Evolutionary conservation across 1,140 invertebrate genomes (phyloP).

Genomic region (Aphaenogaster rudis): DNA sequence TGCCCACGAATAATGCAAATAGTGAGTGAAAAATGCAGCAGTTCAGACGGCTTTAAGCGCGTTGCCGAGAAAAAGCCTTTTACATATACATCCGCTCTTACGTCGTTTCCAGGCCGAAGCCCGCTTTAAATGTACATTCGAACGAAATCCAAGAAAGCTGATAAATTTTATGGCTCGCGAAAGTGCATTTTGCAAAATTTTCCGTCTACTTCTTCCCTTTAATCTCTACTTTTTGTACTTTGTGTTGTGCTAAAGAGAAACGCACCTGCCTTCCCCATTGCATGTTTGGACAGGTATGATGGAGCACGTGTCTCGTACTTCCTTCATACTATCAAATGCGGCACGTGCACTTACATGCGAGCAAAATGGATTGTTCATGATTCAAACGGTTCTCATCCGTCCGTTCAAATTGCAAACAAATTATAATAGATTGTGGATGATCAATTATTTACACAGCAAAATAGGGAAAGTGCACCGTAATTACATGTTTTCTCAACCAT

Average conservation of each 20-base stretch:
- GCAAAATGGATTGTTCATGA: conserved; percentile 61
- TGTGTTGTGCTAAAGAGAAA: conserved; percentile 17
- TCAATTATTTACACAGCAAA: conserved; percentile 28
- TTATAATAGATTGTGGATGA: conserved; percentile 48
- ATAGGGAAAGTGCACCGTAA: background rate
- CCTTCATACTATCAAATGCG: conserved; percentile 55
- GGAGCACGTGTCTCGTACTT: conserved; percentile 62
- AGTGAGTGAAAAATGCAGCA: conserved; percentile 48
- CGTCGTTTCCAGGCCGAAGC: background rate
- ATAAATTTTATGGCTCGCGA: conserved; percentile 39
- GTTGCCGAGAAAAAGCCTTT: conserved; percentile 44
- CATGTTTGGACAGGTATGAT: conserved; percentile 59
- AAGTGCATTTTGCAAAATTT: conserved; percentile 43
- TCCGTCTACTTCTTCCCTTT: background rate
- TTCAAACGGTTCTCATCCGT: conserved; percentile 34
- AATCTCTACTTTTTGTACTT: conserved; percentile 2
- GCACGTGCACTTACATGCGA: conserved; percentile 46
- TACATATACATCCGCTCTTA: conserved; percentile 37
- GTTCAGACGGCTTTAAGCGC: conserved; percentile 38
- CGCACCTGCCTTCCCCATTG: conserved; percentile 34
- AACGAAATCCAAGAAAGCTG: conserved; percentile 24
- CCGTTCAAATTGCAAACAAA: conserved; percentile 33
- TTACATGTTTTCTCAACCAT: conserved; percentile 34
- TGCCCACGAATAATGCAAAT: conserved; percentile 64
- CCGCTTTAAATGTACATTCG: conserved; percentile 33